phyloP scores from a whole-genome alignment of 2,888 invertebrate species.

The Erpobdella octoculata region DNA sequence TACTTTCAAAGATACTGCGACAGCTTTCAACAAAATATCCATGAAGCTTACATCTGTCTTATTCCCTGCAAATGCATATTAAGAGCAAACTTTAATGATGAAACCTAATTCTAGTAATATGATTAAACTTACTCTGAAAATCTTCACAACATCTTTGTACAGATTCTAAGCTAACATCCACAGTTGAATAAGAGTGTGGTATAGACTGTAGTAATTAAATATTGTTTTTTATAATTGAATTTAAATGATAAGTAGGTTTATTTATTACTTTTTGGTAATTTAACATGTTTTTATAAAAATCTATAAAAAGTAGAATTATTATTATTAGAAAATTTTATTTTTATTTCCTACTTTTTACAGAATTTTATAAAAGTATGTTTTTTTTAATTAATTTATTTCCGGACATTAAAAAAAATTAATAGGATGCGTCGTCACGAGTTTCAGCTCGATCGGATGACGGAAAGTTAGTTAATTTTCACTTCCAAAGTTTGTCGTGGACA shows the following conservation, averaged over 20 bases:
- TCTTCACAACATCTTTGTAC: neutral
- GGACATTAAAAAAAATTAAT: too few species aligned
- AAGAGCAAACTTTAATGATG: neutral
- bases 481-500: too few species aligned
- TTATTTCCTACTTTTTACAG: too few species aligned
- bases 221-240: neutral
- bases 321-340: too few species aligned
- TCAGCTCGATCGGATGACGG: too few species aligned
- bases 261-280: neutral
- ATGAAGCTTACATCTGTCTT: neutral
- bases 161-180: neutral
- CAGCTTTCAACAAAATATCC: slow-evolving; percentile 3
- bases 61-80: neutral
- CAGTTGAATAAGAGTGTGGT: slow-evolving; percentile 2
- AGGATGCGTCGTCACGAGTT: too few species aligned
- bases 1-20: neutral
- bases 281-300: too few species aligned
- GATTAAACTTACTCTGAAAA: neutral
- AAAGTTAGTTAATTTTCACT: too few species aligned
- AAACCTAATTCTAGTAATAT: neutral
- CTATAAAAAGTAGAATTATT: too few species aligned
- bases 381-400: too few species aligned
- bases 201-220: neutral
- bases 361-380: too few species aligned
- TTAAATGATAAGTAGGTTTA: neutral